These are phyloP conservation scores for Albula goreensis DNA, from an alignment of 2,113 vertebrate species.

Conservation along the genomic window DNA sequence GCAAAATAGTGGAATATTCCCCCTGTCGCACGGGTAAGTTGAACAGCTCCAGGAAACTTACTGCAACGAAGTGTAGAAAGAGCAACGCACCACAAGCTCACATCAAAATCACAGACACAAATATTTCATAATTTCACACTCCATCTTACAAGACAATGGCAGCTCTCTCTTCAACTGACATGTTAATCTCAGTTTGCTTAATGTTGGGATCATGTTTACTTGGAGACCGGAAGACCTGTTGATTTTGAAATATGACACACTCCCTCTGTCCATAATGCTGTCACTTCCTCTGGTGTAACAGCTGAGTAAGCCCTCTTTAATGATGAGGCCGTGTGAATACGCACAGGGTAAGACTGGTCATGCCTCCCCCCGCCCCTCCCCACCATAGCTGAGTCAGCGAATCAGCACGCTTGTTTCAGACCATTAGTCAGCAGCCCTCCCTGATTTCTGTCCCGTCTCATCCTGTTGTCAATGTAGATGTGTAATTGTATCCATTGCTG, in stretches of 20 bases:
- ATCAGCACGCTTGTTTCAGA: not conserved
- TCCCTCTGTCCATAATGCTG: no score
- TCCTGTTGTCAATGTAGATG: not conserved
- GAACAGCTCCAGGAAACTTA: not conserved
- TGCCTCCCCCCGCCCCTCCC: not conserved
- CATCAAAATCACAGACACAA: not conserved
- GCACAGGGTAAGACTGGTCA: not conserved
- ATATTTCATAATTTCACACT: not conserved
- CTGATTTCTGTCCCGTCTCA: not conserved
- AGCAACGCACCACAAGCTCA: not conserved
- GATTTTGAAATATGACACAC: not conserved
- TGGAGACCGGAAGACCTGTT: not conserved
- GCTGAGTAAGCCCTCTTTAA: not conserved
- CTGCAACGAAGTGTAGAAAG: not conserved
- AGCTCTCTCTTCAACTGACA: not conserved
- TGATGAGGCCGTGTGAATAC: not conserved
- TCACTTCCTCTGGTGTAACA: constrained; percentile 12
- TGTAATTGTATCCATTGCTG: not conserved
- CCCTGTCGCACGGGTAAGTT: constrained; percentile 85
- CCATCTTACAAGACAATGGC: not conserved
- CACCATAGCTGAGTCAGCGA: not conserved
- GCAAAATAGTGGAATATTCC: constrained; percentile 86
- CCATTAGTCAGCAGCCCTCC: not conserved
- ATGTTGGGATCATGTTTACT: not conserved
- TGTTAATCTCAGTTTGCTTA: not conserved